Evolutionary conservation across 1,140 invertebrate species (phyloP), one percentile per base, ranked within the genome.

Genomic region (Drosophila pseudoobscura): DNA sequence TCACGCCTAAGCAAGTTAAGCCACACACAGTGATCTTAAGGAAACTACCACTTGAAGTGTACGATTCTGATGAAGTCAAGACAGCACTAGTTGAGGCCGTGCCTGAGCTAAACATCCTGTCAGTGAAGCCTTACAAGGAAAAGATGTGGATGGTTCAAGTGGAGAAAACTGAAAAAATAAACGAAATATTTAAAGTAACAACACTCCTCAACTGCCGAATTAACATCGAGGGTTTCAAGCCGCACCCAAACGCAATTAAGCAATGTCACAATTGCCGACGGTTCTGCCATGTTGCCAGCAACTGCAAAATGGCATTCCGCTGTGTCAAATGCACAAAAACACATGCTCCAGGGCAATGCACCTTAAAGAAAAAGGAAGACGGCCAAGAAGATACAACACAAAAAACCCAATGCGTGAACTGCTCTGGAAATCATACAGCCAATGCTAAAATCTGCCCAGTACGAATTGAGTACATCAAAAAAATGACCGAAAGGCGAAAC

Each of bases 251-350:
- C 1, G n/a, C 9, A 0, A 50, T 59, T 0, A 50, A 49, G 2
- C 46, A 51, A 1, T 51, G 57, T 2, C 20, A 39, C 1, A n/a
- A 47, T 0, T 43, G 46, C 22, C 46, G 51, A 43, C 1, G 57
- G 1, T 35, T 31, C 1, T 22, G 26, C 5, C 31, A 5, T 13
- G 62, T 58, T 8, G 46, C 55, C 0, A 65, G 46, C 3, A 66
- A 66, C 1, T 66, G 63, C 22, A 58, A 66, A 13, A 60, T 66
- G 63, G 11, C 2, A 0, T 59, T 46, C 2, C 39, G 49, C 1
- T 59, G 46, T 24, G 22, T 49, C 0, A 49, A 49, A 13, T 49
- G 46, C 20, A 49, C 24, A 6, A 13, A 49, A 24, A 2, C 20
- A 3, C 46, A 26, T 49, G 46, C 46, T 13, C 46, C 46, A 11